These are phyloP conservation scores for Dasysyrphus albostriatus DNA, from an alignment of 2,888 invertebrate species.

Conservation along the genomic window DNA sequence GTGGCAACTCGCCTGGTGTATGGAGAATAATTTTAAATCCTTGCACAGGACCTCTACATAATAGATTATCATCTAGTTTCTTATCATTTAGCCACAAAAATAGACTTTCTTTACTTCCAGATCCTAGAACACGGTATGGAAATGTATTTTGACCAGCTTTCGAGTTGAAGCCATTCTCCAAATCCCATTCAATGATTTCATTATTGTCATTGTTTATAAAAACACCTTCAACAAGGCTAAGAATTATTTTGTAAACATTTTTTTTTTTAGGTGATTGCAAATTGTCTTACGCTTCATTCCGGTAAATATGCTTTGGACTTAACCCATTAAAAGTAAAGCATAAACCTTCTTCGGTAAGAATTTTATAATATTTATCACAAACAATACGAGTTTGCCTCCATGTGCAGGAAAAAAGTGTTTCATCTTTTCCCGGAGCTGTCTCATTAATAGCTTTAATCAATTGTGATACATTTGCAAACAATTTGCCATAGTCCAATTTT, in stretches of 20 bases:
- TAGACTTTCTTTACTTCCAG: slow-evolving; percentile 28
- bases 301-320: slow-evolving; percentile 27
- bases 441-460: neutral
- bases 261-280: neutral
- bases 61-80: slow-evolving; percentile 13
- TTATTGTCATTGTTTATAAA: neutral
- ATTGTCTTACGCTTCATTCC: slow-evolving; percentile 19
- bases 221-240: slow-evolving; percentile 5
- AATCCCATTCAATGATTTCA: slow-evolving; percentile 16
- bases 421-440: neutral
- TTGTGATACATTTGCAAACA: neutral
- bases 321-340: slow-evolving; percentile 40
- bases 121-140: slow-evolving; percentile 23
- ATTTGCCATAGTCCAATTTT: slow-evolving; percentile 40
- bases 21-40: slow-evolving; percentile 41
- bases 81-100: neutral
- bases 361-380: slow-evolving; percentile 29
- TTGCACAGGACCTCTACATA: slow-evolving; percentile 35
- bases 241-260: neutral
- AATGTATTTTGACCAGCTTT: slow-evolving; percentile 2
- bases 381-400: slow-evolving; percentile 16
- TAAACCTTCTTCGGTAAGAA: slow-evolving; percentile 31
- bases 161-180: slow-evolving; percentile 18
- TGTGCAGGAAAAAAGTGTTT: neutral
- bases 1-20: slow-evolving; percentile 71